Base-by-base conservation (phyloP, 2,888 invertebrate genomes). In the Eristalis intricaria region DNA sequence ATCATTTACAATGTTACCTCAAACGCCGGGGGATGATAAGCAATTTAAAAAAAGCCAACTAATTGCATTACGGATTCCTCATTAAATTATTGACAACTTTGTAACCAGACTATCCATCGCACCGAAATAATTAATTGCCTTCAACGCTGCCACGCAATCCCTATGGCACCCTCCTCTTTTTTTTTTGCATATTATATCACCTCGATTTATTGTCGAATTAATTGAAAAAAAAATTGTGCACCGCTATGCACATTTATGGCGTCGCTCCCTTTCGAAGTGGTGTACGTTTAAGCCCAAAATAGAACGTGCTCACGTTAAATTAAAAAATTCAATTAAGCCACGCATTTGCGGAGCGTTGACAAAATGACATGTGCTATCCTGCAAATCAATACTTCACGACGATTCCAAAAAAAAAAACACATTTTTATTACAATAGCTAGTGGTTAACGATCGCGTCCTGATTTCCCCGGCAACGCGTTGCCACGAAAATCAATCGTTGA, bases 401-500 rank as follows among this genome's bases (percentile, higher is more conserved):
- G 19, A 50, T 7, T 50, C 19, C n/a, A n/a, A 50, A 19, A 19
- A 7, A 10, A n/a, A 50, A 19, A 19, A 7, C 5, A 10, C 50
- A 8, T 10, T 19, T 50, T 13, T n/a, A 50, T 50, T 50, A 50
- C 50, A 50, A 8, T 19, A 19, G 19, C 50, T n/a, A 50, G 50
- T 8, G 50, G 50, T n/a, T 19, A 5, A 50, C 50, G 50, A 50
- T 50, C 19, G 4, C 4, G 43, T n/a, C 43, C n/a, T 15, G 43
- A n/a, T 50, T 50, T 50, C 19, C 19, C 50, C 50, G n/a, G n/a
- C n/a, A n/a, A n/a, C n/a, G n/a, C n/a, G 8, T n/a, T 43, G 5
- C 43, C 43, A 2, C 60, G 60, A 73, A 76, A 85, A 77, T 63
- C 85, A 77, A 81, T 81, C 73, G 69, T 65, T 81, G 77, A 77